Conservation (phyloP, 2,797 vertebrate species). For the Oryzias dopingdopingensis region DNA sequence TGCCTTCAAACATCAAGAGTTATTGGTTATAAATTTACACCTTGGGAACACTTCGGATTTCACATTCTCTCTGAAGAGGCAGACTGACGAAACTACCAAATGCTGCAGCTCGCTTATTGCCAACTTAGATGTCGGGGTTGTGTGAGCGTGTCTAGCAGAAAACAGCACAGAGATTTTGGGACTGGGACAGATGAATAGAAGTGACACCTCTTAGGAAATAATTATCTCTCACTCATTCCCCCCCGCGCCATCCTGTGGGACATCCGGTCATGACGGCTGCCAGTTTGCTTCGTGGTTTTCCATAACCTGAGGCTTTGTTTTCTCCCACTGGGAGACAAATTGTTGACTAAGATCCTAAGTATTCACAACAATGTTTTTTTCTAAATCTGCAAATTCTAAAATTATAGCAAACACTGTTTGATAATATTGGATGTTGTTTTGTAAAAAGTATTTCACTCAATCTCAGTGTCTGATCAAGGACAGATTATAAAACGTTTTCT, state of each 20-base stretch:
- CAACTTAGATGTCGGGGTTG: slow-evolving; percentile 13
- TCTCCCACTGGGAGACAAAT: slow-evolving; percentile 29
- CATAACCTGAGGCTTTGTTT: slow-evolving; percentile 53
- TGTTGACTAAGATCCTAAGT: slow-evolving; percentile 55
- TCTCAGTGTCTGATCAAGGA: slow-evolving; percentile 20
- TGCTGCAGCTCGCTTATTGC: slow-evolving; percentile 22
- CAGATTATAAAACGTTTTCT: neutral
- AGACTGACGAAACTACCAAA: slow-evolving; percentile 42
- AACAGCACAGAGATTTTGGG: slow-evolving; percentile 19
- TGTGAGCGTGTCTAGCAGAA: slow-evolving; percentile 2
- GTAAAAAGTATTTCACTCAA: slow-evolving; percentile 12
- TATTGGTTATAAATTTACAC: slow-evolving; percentile 46
- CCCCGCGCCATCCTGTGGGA: slow-evolving; percentile 46
- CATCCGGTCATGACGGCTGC: slow-evolving; percentile 36
- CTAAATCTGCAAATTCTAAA: slow-evolving; percentile 8
- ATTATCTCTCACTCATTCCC: slow-evolving; percentile 54
- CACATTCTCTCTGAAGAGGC: slow-evolving; percentile 56
- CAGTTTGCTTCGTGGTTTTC: slow-evolving; percentile 48
- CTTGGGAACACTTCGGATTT: slow-evolving; percentile 50
- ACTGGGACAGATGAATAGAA: slow-evolving; percentile 39
- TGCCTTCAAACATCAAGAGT: slow-evolving; percentile 38
- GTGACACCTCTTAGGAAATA: slow-evolving; percentile 61
- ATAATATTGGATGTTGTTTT: slow-evolving; percentile 11
- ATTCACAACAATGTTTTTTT: slow-evolving; percentile 40
- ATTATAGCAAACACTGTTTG: slow-evolving; percentile 15